Evolutionary conservation across 1,140 invertebrate genomes (phyloP), one percentile per base, ranked within the genome.

Genomic region (Pseudomyrmex gracilis): DNA sequence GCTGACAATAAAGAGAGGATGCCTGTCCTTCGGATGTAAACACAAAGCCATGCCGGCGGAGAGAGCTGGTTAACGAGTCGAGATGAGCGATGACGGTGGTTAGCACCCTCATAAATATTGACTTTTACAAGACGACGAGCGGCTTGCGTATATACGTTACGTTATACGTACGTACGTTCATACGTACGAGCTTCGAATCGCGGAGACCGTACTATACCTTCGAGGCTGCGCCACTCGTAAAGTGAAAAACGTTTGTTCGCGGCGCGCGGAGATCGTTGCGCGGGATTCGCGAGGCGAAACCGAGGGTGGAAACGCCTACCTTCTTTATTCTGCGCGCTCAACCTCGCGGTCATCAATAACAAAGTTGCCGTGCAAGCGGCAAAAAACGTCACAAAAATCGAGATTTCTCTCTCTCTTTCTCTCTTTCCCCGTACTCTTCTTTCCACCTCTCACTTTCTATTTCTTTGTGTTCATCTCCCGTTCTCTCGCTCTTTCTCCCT

Each of bases 91-190:
- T 92, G 91, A 91, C 87, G 88, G 88, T 92, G 91, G 88, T 92
- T 92, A 90, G 89, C 91, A 91, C 86, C 87, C 90, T 92, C 91
- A 90, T 92, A 92, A 92, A 92, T 92, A 92, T 92, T 91, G 89
- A 90, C 90, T 91, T 88, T 88, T 90, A 88, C 90, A 90, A 91
- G 91, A 88, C 82, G 86, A 74, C 84, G 86, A 83, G 57, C 77
- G 60, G 51, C 34, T 15, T 34, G 55, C 22, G 22, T 68, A 51
- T 20, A 20, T 45, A 64, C 22, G 70, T 34, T 34, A 34, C 34
- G n/a, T n/a, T n/a, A n/a, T n/a, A n/a, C 34, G 34, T 34, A 34
- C 34, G 34, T 34, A 34, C 5, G 34, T 34, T 34, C 12, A 13
- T 15, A 43, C 63, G 20, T 34, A 12, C 57, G 60, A n/a, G 53